Percentiles rank a stretch among this genome's conserved stretches.
phyloP scores from a whole-genome alignment of 2,888 invertebrate species.

The Phortica okadai region DNA sequence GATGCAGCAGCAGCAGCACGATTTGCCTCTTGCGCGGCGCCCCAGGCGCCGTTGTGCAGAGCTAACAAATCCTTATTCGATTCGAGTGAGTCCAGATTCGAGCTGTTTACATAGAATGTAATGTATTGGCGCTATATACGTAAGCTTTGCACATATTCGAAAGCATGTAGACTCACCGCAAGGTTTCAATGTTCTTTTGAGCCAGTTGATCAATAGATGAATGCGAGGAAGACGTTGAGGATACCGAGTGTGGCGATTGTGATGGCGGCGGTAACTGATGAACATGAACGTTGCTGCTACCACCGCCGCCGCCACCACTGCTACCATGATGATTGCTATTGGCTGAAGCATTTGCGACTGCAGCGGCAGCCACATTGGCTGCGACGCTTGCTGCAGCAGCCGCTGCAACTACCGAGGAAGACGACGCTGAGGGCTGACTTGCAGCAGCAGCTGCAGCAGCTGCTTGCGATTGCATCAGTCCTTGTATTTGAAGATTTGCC shows the following conservation, averaged over 20 bases:
- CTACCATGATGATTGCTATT: background rate
- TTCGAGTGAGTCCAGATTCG: constrained; percentile 75
- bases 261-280: constrained; percentile 70
- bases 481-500: constrained; percentile 72
- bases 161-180: constrained; percentile 63
- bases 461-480: constrained; percentile 69
- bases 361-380: constrained; percentile 27
- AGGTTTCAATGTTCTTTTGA: constrained; percentile 72
- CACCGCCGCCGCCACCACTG: background rate
- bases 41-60: constrained; percentile 83
- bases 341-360: constrained; percentile 37
- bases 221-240: constrained; percentile 65
- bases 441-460: constrained; percentile 57
- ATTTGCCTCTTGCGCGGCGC: constrained; percentile 60
- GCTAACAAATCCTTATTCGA: constrained; percentile 82
- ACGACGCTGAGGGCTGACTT: constrained; percentile 48
- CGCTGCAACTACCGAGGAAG: constrained; percentile 40
- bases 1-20: constrained; percentile 47
- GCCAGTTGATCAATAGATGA: constrained; percentile 66
- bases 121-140: background rate
- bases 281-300: constrained; percentile 34
- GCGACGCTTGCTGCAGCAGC: constrained; percentile 43
- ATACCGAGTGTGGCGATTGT: constrained; percentile 68
- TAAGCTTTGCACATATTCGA: background rate
- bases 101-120: constrained; percentile 53